A percentile compares a stretch with the other conserved stretches of the same genome.
Conservation (phyloP, 2,797 vertebrate species). For the Alcedo atthis region DNA sequence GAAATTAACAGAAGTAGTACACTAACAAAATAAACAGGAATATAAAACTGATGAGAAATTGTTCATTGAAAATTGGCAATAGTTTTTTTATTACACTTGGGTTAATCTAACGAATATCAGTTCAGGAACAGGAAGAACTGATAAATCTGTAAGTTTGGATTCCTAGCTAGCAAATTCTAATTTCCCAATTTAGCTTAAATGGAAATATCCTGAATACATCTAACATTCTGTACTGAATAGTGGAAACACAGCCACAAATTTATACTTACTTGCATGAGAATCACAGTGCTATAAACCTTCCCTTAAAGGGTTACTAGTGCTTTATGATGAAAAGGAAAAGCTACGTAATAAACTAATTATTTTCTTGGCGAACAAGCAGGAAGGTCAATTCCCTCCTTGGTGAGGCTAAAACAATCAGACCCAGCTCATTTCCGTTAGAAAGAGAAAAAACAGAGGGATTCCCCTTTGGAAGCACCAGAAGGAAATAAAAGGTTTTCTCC, state of each 20-base stretch:
- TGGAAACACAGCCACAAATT: neutral
- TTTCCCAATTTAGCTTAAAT: neutral
- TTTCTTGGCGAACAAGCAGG: conserved; percentile 49
- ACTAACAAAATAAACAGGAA: neutral
- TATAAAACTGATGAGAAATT: neutral
- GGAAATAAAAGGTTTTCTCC: conserved; percentile 48
- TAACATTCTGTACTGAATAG: neutral
- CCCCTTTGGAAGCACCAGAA: conserved; percentile 57
- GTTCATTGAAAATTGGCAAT: neutral
- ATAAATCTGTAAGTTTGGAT: neutral
- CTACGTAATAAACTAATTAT: conserved; percentile 34
- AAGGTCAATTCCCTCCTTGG: conserved; percentile 43
- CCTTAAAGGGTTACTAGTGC: neutral
- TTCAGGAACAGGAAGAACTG: neutral
- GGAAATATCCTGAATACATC: neutral
- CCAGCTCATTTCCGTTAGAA: conserved; percentile 13
- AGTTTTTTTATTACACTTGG: neutral
- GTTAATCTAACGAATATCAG: neutral
- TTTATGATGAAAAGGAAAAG: conserved; percentile 24
- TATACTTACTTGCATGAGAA: neutral
- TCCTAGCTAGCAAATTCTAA: neutral
- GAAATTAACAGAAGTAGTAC: neutral
- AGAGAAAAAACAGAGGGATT: conserved; percentile 52
- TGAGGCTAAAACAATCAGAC: conserved; percentile 16
- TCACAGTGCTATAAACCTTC: neutral